phyloP scores from a whole-genome alignment of 1,140 invertebrate genomes.

The Drosophila littoralis region DNA sequence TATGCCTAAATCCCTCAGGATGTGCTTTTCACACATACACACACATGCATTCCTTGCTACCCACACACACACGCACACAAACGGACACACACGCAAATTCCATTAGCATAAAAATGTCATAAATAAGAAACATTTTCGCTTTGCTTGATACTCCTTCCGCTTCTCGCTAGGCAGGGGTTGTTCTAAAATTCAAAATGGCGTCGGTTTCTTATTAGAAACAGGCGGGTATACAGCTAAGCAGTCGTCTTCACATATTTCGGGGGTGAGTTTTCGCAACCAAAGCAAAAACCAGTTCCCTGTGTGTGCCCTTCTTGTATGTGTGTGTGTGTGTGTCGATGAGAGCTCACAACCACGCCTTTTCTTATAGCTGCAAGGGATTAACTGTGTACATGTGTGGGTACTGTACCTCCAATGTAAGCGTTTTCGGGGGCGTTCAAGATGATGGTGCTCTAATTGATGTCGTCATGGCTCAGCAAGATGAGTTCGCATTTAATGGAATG shows the following conservation, averaged over 20 bases:
- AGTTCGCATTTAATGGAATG: slow-evolving; percentile 1
- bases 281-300: slow-evolving; percentile 54
- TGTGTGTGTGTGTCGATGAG: slow-evolving; percentile 10
- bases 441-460: slow-evolving; percentile 74
- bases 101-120: slow-evolving; percentile 84
- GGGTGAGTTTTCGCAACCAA: slow-evolving; percentile 71
- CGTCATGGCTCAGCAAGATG: slow-evolving; percentile 40
- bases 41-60: slow-evolving; percentile 1
- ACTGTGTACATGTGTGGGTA: slow-evolving; percentile 44
- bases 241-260: slow-evolving; percentile 41
- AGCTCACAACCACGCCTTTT: slow-evolving; percentile 66
- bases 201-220: slow-evolving; percentile 78
- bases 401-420: slow-evolving; percentile 50
- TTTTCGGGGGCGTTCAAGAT: slow-evolving; percentile 59
- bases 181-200: slow-evolving; percentile 78
- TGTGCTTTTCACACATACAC: background rate
- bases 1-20: slow-evolving; percentile 55
- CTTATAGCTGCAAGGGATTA: slow-evolving; percentile 25
- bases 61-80: slow-evolving; percentile 26
- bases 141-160: slow-evolving; percentile 49
- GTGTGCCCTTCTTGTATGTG: background rate
- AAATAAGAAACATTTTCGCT: slow-evolving; percentile 75
- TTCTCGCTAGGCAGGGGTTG: slow-evolving; percentile 52
- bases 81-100: slow-evolving; percentile 45
- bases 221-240: slow-evolving; percentile 31